Conservation (phyloP, 2,113 vertebrate genomes). For the Nerophis ophidion region DNA sequence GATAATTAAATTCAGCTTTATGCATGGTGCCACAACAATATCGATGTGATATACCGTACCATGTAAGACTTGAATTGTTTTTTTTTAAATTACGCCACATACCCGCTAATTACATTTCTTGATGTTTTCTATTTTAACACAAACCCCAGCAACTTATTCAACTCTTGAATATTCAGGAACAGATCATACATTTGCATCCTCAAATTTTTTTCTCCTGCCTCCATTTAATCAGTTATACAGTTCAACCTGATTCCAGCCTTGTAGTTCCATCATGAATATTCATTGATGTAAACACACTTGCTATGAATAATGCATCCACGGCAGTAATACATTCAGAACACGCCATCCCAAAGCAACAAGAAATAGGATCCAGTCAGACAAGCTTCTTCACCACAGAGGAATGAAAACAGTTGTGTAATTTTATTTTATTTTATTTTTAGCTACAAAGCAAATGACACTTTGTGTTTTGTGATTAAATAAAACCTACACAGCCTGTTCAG, state of each 20-base stretch:
- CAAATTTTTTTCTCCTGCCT: slow-evolving; percentile 40
- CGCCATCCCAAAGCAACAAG: slow-evolving; percentile 53
- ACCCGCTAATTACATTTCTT: not conserved
- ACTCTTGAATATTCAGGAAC: slow-evolving; percentile 26
- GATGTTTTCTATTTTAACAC: slow-evolving; percentile 1
- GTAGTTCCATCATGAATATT: slow-evolving; percentile 70
- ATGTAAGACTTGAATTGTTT: not conserved
- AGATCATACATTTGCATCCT: slow-evolving; percentile 32
- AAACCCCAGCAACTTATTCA: slow-evolving; percentile 18
- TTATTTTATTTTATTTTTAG: not conserved
- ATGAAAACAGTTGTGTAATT: slow-evolving; percentile 20
- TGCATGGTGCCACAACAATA: not conserved
- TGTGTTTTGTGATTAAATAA: slow-evolving; percentile 16
- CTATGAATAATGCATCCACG: slow-evolving; percentile 69
- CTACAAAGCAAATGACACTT: slow-evolving; percentile 14
- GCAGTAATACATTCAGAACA: slow-evolving; percentile 65
- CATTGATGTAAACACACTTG: slow-evolving; percentile 68
- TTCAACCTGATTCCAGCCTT: slow-evolving; percentile 63
- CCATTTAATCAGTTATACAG: slow-evolving; percentile 66
- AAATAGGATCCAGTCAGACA: slow-evolving; percentile 52
- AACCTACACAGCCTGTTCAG: too few species aligned
- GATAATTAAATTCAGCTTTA: not conserved
- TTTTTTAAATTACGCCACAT: not conserved
- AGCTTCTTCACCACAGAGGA: slow-evolving; percentile 34
- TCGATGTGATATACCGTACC: not conserved